These are phyloP conservation scores for Passer montanus DNA, from an alignment of 2,113 vertebrate genomes.

Conservation along the genomic window DNA sequence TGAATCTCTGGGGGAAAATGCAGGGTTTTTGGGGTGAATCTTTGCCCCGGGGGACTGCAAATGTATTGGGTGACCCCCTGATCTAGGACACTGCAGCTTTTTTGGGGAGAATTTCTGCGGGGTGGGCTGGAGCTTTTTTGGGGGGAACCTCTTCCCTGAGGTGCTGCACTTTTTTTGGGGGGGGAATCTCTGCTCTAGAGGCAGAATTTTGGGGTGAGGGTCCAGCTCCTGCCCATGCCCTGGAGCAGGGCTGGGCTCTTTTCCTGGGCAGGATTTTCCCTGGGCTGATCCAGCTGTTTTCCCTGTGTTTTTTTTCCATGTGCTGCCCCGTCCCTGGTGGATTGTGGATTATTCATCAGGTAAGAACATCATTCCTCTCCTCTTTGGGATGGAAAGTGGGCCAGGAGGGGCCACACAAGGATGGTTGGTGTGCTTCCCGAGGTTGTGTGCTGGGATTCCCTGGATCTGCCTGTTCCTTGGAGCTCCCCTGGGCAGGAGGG, in stretches of 20 bases:
- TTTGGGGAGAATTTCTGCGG: no score
- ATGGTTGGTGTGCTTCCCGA: not conserved
- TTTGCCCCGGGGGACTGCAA: no score
- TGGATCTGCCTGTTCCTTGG: not conserved
- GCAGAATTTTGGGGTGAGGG: not conserved
- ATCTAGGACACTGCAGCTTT: no score
- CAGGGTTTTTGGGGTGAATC: not conserved
- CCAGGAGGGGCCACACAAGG: not conserved
- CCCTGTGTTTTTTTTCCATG: not conserved
- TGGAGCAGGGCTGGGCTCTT: not conserved
- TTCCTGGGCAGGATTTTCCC: not conserved
- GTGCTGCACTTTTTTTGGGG: not conserved
- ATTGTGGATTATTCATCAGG: conserved; percentile 37
- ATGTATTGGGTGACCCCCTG: no score
- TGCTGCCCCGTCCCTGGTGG: not conserved
- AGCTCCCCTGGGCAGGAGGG: not conserved
- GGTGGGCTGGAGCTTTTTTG: no score
- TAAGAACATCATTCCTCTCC: conserved; percentile 4
- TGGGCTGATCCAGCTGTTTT: not conserved
- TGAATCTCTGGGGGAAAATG: not conserved
- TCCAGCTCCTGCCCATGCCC: not conserved
- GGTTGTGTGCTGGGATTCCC: not conserved
- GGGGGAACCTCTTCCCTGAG: not conserved
- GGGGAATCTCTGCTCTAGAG: not conserved
- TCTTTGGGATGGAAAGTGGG: not conserved